Evolutionary conservation across 1,140 invertebrate species (phyloP).

Genomic region (Drosophila novamexicana): DNA sequence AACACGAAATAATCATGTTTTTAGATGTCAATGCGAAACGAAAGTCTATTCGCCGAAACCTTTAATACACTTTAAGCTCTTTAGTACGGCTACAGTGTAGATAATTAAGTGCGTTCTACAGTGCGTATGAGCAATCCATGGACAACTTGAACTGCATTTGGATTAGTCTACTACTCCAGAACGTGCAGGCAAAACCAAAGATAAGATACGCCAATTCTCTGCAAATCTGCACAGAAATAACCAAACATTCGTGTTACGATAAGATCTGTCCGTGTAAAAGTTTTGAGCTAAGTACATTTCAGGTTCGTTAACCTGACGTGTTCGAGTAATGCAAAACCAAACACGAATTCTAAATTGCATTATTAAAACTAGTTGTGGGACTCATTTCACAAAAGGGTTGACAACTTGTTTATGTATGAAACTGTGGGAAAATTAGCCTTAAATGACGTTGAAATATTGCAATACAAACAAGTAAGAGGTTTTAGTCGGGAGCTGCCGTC

Average conservation of each 20-base stretch:
- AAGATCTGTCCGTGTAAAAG: constrained; percentile 2
- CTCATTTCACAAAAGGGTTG: constrained; percentile 3
- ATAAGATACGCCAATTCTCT: constrained; percentile 23
- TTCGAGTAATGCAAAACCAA: background rate
- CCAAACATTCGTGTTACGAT: constrained; percentile 16
- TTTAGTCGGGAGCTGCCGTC: too few species aligned
- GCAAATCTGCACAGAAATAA: constrained; percentile 12
- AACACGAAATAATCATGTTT: constrained; percentile 14
- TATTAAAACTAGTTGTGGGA: constrained; percentile 15
- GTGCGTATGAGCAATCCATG: constrained; percentile 3
- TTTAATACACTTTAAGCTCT: background rate
- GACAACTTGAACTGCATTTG: background rate
- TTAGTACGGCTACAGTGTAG: background rate
- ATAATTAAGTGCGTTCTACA: background rate
- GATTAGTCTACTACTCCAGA: background rate
- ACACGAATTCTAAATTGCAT: background rate
- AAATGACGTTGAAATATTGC: constrained; percentile 3
- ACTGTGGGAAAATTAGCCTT: background rate
- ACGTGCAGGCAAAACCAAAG: background rate
- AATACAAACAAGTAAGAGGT: too few species aligned
- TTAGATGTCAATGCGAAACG: background rate
- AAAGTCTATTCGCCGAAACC: background rate
- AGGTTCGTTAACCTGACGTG: constrained; percentile 20
- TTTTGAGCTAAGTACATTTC: constrained; percentile 4
- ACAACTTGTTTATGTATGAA: background rate